Conservation (phyloP, 2,113 vertebrate genomes). For the Boleophthalmus pectinirostris region DNA sequence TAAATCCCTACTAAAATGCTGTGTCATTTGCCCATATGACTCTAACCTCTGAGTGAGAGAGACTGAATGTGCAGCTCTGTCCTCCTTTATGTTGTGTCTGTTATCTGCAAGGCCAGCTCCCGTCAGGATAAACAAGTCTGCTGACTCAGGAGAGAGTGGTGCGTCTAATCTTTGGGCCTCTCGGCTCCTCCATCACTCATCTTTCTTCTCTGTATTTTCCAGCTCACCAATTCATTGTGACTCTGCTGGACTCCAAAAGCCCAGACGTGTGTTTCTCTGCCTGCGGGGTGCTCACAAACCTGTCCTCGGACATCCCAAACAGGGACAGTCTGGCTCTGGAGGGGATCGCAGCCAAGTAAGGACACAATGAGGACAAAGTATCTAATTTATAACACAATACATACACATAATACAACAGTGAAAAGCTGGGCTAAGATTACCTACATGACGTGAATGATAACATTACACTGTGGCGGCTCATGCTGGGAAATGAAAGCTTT, state of each 20-base stretch:
- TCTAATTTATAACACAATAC: background rate
- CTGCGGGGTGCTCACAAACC: constrained; percentile 93
- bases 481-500: background rate
- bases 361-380: background rate
- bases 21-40: background rate
- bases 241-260: constrained; percentile 87
- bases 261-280: constrained; percentile 91
- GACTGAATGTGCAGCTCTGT: background rate
- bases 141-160: constrained; percentile 34
- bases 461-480: background rate
- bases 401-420: background rate
- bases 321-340: constrained; percentile 80
- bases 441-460: background rate
- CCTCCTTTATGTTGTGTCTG: constrained; percentile 17
- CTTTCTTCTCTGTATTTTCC: constrained; percentile 23
- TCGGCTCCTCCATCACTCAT: constrained; percentile 28
- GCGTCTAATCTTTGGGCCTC: constrained; percentile 44
- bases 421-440: background rate
- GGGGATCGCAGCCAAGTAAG: constrained; percentile 87
- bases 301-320: constrained; percentile 74
- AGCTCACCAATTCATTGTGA: constrained; percentile 89
- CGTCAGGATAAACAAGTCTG: constrained; percentile 39
- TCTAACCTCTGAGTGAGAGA: constrained; percentile 6
- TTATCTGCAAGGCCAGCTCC: constrained; percentile 58
- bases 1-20: background rate